phyloP scores from a whole-genome alignment of 2,888 invertebrate species.

The Meandrusa payeni region DNA sequence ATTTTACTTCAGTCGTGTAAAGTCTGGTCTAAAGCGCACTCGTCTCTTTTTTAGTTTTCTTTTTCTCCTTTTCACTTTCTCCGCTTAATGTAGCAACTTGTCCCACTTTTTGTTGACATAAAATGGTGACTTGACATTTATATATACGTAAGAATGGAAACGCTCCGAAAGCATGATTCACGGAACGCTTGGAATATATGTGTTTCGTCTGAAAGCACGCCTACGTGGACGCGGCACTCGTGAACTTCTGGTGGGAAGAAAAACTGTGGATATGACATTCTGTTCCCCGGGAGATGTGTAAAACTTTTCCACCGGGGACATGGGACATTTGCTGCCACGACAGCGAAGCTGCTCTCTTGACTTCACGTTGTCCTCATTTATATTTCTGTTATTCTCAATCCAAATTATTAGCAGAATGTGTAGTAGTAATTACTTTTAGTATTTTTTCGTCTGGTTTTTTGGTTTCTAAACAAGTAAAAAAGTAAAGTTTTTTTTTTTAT shows the following conservation, averaged over 20 bases:
- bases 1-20: too few species aligned
- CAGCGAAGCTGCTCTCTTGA: not conserved
- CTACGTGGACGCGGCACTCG: conserved; percentile 29
- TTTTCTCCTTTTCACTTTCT: too few species aligned
- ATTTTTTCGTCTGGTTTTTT: too few species aligned
- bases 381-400: too few species aligned
- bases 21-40: too few species aligned
- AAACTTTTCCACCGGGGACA: not conserved
- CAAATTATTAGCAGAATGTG: too few species aligned
- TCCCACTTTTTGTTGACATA: conserved; percentile 6
- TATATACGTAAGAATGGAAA: conserved; percentile 1
- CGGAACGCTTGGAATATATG: conserved; percentile 43
- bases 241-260: conserved; percentile 20
- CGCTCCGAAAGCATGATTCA: conserved; percentile 34
- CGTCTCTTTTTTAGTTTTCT: too few species aligned
- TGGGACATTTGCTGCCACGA: not conserved
- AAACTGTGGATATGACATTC: conserved; percentile 19
- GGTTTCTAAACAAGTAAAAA: too few species aligned
- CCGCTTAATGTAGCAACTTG: too few species aligned
- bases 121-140: conserved; percentile 6
- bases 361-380: too few species aligned
- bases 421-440: too few species aligned
- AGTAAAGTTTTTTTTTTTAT: too few species aligned
- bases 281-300: not conserved
- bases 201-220: conserved; percentile 47